Evolutionary conservation across 2,888 invertebrate genomes (phyloP).

Genomic region (Amblyjoppa fuscipennis): DNA sequence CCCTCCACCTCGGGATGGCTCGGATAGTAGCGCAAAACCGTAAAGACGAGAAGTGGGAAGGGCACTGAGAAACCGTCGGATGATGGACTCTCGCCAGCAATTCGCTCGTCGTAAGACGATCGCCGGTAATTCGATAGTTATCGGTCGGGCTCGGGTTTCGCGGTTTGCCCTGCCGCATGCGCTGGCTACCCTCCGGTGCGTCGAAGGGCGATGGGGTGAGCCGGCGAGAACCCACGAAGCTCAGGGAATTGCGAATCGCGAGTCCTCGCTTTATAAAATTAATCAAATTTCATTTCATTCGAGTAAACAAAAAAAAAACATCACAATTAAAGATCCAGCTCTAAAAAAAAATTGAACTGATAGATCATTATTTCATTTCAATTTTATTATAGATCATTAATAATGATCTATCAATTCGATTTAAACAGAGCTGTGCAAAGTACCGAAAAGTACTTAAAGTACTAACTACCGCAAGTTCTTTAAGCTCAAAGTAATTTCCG

Average conservation of each 20-base stretch:
- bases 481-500: no score
- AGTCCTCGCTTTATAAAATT: not conserved
- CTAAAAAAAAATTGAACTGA: not conserved
- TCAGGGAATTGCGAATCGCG: not conserved
- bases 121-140: slow-evolving; percentile 77
- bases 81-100: slow-evolving; percentile 50
- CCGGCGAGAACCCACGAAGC: not conserved
- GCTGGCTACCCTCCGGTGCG: slow-evolving; percentile 43
- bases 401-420: not conserved
- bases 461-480: no score
- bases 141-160: slow-evolving; percentile 76
- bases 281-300: not conserved
- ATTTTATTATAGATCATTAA: not conserved
- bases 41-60: slow-evolving; percentile 48
- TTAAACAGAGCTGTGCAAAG: no score
- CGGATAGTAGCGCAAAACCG: slow-evolving; percentile 29
- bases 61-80: slow-evolving; percentile 21
- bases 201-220: slow-evolving; percentile 20
- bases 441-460: no score
- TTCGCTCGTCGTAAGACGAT: slow-evolving; percentile 75
- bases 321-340: not conserved
- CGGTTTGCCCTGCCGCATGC: slow-evolving; percentile 58
- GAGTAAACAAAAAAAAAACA: not conserved
- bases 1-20: slow-evolving; percentile 8
- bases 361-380: not conserved